Evolutionary conservation across 2,797 vertebrate genomes (phyloP).

Genomic region (Chaetophractus vellerosus): DNA sequence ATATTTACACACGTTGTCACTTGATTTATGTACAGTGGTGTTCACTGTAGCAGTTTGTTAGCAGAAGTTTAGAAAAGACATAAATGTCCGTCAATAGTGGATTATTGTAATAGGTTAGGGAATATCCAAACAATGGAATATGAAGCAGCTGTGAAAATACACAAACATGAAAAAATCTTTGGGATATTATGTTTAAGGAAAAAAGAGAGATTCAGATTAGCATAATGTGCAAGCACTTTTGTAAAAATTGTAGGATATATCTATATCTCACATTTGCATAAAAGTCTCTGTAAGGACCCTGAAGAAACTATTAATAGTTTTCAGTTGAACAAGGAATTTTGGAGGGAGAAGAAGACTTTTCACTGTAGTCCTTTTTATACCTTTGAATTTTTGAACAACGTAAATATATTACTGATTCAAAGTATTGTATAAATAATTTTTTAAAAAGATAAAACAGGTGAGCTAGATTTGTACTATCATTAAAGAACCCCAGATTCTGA

Average conservation of each 20-base stretch:
- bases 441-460: background rate
- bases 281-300: background rate
- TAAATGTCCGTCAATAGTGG: background rate
- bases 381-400: background rate
- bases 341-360: background rate
- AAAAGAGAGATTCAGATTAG: background rate
- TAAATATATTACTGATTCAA: slow-evolving; percentile 12
- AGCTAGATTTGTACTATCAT: background rate
- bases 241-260: background rate
- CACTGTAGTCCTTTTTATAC: background rate
- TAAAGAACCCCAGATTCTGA: background rate
- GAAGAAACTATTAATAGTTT: slow-evolving; percentile 22
- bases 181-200: background rate
- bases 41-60: background rate
- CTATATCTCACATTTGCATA: background rate
- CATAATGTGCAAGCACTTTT: background rate
- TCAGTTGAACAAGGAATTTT: background rate
- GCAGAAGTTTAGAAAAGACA: slow-evolving; percentile 1
- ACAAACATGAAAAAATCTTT: background rate
- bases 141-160: slow-evolving; percentile 1
- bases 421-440: background rate
- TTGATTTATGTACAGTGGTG: background rate
- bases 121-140: background rate
- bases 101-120: background rate
- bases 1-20: background rate